Base-by-base conservation (phyloP, 2,797 vertebrate genomes). In the Crenuchus spilurus region DNA sequence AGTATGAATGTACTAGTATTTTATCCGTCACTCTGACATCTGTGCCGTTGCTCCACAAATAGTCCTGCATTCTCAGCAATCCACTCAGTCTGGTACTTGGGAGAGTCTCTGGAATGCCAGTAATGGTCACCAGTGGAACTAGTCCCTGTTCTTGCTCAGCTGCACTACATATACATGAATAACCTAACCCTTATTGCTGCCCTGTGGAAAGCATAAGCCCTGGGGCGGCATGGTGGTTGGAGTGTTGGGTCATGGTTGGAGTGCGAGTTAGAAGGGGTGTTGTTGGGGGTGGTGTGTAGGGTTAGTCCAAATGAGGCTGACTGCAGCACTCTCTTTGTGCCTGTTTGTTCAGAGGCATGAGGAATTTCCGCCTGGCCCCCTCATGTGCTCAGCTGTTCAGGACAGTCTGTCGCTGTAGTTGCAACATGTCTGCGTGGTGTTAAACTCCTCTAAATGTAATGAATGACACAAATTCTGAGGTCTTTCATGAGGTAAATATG, bases 351-450 rank as follows among this genome's bases (percentile, higher is more conserved):
- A 24, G 78, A 81, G 78, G 75, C 69, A 11, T 83, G 77, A 82
- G 89, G 91, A 91, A 91, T 92, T 80, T 89, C 85, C 78, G 64
- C 69, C 82, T 74, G 82, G 18, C 55, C 79, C 65, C 86, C 80
- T 46, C 46, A 75, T 81, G 60, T 84, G 83, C 66, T 88, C 86
- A 88, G 90, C 87, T 89, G 85, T 37, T 37, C 26, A 28, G 62
- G 0, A 61, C 28, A 44, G 77, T 78, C 51, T 75, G 55, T 70
- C 68, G 42, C 54, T 57, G 33, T 54, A 26, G 14, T 66, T 49
- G 24, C 42, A n/a, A 54, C 46, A 52, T 61, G 37, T 72, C 44
- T 20, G 55, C 39, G 3, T 55, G 39, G 11, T 46, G 42, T 69
- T 37, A 31, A 33, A 72, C 55, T 11, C 31, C 6, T 46, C 16